Evolutionary conservation across 2,113 vertebrate genomes (phyloP), one percentile per base, ranked within the genome.

Genomic region (Elephantulus edwardii): DNA sequence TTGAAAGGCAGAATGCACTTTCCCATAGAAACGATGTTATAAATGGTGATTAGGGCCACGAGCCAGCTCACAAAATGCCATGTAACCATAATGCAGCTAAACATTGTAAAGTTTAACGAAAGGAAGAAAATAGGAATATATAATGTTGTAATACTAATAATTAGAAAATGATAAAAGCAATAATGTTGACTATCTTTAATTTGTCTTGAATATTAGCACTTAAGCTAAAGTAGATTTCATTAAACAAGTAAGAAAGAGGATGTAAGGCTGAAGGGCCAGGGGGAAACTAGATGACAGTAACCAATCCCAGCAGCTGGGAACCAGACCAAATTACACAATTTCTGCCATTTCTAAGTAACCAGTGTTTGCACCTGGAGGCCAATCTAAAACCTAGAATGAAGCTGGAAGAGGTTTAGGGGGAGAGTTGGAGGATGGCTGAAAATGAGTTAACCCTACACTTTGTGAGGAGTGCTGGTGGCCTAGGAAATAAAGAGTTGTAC

Each of bases 41-140:
- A 94, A 92, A 87, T 66, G 83, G 81, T 52, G 77, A 75, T 62
- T 30, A 89, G 46, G 87, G 89, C 82, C 66, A 48, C 40, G 74
- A 1, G 87, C 87, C 88, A 95, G 93, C 83, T 91, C 93, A 70
- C 62, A 76, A 44, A 92, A 90, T 38, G 62, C 80, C 50, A 13
- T 6, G 54, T 33, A 72, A 83, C 75, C 82, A 19, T 28, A 79
- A 79, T 38, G 74, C 24, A 50, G 42, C 44, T 84, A 88, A 78
- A 74, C 14, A 35, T 24, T 35, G 58, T 30, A 89, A 28, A 54
- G 71, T 86, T 92, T 28, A 66, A 75, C 54, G 83, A 78, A 83
- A 56, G 60, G 42, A 64, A 24, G 6, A 88, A n/a, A n/a, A n/a
- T n/a, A n/a, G 70, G 86, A 70, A 52, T 70, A 70, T 54, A 48